Evolutionary conservation across 1,140 invertebrate genomes (phyloP).

Genomic region (Drosophila pandora): DNA sequence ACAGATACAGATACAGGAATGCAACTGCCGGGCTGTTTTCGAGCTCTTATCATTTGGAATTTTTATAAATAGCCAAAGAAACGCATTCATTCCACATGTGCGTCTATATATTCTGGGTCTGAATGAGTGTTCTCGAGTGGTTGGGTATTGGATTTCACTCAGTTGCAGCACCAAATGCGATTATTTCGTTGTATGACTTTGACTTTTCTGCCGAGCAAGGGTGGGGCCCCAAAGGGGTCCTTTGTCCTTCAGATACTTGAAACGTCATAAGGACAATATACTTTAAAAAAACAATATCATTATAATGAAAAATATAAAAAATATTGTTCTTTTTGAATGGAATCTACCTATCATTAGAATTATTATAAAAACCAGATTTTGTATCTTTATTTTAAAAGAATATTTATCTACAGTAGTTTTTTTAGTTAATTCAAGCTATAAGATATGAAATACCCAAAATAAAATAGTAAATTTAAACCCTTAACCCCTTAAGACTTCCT

Average conservation of each 20-base stretch:
- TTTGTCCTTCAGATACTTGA: neutral
- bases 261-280: no score
- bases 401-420: no score
- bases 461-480: neutral
- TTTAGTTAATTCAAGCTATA: no score
- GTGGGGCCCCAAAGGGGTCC: neutral
- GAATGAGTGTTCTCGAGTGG: slow-evolving; percentile 36
- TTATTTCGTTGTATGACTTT: slow-evolving; percentile 28
- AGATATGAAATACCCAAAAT: neutral
- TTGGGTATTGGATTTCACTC: slow-evolving; percentile 25
- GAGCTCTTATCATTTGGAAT: slow-evolving; percentile 60
- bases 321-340: neutral
- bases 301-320: neutral
- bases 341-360: no score
- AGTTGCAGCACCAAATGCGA: slow-evolving; percentile 19
- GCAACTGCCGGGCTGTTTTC: slow-evolving; percentile 43
- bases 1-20: slow-evolving; percentile 41
- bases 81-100: slow-evolving; percentile 46
- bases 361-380: no score
- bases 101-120: slow-evolving; percentile 17
- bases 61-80: slow-evolving; percentile 50
- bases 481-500: neutral
- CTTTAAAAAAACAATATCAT: neutral
- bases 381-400: no score
- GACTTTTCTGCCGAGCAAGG: slow-evolving; percentile 14